These are phyloP conservation scores for Podarcis lilfordi DNA, from an alignment of 2,797 vertebrate genomes.

Conservation along the genomic window DNA sequence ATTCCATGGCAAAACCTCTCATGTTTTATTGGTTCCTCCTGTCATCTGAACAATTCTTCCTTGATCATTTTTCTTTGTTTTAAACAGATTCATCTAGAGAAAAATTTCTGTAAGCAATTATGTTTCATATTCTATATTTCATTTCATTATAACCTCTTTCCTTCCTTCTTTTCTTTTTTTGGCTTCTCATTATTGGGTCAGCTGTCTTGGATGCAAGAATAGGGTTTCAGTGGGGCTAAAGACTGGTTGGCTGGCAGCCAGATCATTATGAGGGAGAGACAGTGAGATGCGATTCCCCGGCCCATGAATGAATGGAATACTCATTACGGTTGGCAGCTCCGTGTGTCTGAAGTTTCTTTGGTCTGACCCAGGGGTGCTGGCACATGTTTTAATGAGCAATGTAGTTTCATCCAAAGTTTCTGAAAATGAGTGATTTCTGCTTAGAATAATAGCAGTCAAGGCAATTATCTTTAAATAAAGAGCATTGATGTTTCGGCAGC, in stretches of 20 bases:
- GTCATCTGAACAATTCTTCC: not conserved
- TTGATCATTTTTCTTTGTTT: not conserved
- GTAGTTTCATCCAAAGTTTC: constrained; percentile 9
- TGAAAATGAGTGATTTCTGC: not conserved
- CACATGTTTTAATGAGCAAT: constrained; percentile 6
- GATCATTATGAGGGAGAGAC: not conserved
- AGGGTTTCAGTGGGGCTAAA: not conserved
- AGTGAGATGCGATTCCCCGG: not conserved
- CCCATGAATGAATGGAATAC: not conserved
- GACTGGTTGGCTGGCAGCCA: not conserved
- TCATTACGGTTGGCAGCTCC: not conserved
- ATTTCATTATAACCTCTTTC: no score
- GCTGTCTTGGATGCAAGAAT: not conserved
- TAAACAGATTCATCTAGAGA: not conserved
- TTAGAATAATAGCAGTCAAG: not conserved
- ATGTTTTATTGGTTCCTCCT: not conserved
- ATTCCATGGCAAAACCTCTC: not conserved
- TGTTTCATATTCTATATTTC: no score
- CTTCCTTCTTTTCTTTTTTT: not conserved
- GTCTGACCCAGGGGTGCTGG: not conserved
- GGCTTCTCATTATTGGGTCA: constrained; percentile 4
- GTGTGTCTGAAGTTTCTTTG: not conserved
- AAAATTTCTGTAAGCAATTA: not conserved
- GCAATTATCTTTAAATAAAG: not conserved
- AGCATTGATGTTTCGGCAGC: not conserved